Evolutionary conservation across 2,797 vertebrate genomes (phyloP).

Genomic region (Arrhamphus sclerolepis): DNA sequence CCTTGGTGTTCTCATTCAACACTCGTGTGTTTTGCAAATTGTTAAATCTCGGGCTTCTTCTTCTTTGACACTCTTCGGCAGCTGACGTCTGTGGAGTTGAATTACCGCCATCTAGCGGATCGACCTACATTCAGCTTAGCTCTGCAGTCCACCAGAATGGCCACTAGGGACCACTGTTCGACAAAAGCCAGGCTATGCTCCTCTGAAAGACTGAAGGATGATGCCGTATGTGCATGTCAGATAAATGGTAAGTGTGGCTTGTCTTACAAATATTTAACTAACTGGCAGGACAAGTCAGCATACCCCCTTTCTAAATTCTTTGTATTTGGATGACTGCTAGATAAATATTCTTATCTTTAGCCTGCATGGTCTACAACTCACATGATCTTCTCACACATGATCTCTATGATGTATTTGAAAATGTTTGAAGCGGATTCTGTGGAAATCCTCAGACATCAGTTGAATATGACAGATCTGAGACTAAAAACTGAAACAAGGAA

Average conservation of each 20-base stretch:
- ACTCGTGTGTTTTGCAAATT: conserved; percentile 54
- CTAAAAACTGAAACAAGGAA: no score
- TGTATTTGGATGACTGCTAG: not conserved
- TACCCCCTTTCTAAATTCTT: not conserved
- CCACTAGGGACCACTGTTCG: conserved; percentile 56
- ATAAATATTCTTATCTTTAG: not conserved
- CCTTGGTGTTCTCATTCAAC: conserved; percentile 30
- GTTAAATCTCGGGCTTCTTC: conserved; percentile 55
- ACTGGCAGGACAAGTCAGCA: not conserved
- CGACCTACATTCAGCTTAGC: conserved; percentile 23
- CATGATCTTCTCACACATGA: no score
- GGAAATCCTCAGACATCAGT: no score
- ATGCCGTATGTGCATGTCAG: not conserved
- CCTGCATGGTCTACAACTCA: not conserved
- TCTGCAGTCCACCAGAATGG: conserved; percentile 21
- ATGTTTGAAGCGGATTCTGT: no score
- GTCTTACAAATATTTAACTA: not conserved
- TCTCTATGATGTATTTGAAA: no score
- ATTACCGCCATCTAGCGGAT: not conserved
- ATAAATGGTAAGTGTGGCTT: not conserved
- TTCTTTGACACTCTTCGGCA: not conserved
- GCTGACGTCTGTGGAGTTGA: not conserved
- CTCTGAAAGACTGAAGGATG: not conserved
- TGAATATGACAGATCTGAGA: no score
- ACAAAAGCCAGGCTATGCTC: conserved; percentile 1